Conservation (phyloP, 2,888 invertebrate genomes). For the Anthophora plumipes region DNA sequence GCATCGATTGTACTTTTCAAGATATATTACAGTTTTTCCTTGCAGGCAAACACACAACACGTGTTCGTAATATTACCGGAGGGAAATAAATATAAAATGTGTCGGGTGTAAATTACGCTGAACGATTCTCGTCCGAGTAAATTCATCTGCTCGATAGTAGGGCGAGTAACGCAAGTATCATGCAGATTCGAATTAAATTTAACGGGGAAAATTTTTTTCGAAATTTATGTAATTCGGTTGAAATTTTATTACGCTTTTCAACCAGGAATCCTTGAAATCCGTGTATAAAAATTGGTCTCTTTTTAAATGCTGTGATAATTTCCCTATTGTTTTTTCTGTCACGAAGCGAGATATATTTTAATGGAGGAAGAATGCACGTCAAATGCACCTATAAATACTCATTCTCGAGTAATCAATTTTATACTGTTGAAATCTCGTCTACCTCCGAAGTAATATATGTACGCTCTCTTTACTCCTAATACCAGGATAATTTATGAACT, state of each 20-base stretch:
- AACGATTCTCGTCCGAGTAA: not conserved
- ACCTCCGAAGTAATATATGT: constrained; percentile 12
- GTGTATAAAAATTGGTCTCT: not conserved
- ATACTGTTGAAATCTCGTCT: not conserved
- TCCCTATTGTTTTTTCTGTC: not conserved
- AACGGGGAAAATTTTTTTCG: not conserved
- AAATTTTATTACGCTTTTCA: not conserved
- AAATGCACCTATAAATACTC: not conserved
- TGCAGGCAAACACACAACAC: not conserved
- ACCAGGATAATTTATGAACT: constrained; percentile 13
- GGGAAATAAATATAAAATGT: not conserved
- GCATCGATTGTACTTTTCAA: not conserved
- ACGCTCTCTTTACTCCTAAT: constrained; percentile 4
- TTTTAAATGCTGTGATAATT: not conserved
- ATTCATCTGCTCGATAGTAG: not conserved
- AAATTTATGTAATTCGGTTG: not conserved
- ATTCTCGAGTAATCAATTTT: constrained; percentile 5
- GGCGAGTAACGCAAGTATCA: not conserved
- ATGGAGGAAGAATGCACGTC: not conserved
- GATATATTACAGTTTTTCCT: not conserved
- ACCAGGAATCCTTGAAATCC: not conserved
- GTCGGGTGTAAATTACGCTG: not conserved
- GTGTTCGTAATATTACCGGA: not conserved
- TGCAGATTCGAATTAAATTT: not conserved
- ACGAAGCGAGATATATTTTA: not conserved